Evolutionary conservation across 2,888 invertebrate genomes (phyloP).

Genomic region (Andrena flavipes): DNA sequence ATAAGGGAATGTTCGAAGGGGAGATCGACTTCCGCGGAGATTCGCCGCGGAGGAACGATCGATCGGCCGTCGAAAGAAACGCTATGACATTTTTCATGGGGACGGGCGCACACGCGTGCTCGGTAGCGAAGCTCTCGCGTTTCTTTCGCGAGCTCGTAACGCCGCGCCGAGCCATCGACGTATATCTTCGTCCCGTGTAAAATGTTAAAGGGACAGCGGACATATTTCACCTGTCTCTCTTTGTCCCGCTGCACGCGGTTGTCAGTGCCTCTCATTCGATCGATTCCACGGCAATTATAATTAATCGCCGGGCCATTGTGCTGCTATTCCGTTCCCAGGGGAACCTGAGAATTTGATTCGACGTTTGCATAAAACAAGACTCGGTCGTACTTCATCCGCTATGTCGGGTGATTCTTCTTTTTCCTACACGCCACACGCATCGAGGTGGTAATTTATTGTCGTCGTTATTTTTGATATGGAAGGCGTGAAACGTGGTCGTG

Average conservation of each 20-base stretch:
- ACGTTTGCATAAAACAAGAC: neutral
- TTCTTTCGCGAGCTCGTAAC: constrained; percentile 47
- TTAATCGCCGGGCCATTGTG: constrained; percentile 10
- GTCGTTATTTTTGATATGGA: constrained; percentile 49
- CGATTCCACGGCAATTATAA: constrained; percentile 13
- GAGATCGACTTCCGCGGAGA: constrained; percentile 29
- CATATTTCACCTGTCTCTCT: constrained; percentile 49
- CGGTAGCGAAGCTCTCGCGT: constrained; percentile 30
- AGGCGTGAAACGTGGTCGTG: constrained; percentile 48
- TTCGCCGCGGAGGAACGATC: constrained; percentile 37
- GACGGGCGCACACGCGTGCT: constrained; percentile 29
- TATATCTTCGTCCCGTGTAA: constrained; percentile 63
- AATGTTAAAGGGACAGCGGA: constrained; percentile 57
- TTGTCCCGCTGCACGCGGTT: neutral
- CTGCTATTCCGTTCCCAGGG: neutral
- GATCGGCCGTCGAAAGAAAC: constrained; percentile 46
- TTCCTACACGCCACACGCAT: neutral
- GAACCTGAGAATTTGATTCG: neutral
- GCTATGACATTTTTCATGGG: constrained; percentile 55
- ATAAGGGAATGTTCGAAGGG: constrained; percentile 16
- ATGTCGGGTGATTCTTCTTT: neutral
- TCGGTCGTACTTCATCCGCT: neutral
- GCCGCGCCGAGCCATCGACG: constrained; percentile 31
- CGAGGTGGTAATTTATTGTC: constrained; percentile 47
- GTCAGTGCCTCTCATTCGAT: constrained; percentile 55